A percentile compares a stretch with the other conserved stretches of the same genome.
Evolutionary conservation across 2,113 vertebrate genomes (phyloP).

Genomic region (Chloropsis hardwickii): DNA sequence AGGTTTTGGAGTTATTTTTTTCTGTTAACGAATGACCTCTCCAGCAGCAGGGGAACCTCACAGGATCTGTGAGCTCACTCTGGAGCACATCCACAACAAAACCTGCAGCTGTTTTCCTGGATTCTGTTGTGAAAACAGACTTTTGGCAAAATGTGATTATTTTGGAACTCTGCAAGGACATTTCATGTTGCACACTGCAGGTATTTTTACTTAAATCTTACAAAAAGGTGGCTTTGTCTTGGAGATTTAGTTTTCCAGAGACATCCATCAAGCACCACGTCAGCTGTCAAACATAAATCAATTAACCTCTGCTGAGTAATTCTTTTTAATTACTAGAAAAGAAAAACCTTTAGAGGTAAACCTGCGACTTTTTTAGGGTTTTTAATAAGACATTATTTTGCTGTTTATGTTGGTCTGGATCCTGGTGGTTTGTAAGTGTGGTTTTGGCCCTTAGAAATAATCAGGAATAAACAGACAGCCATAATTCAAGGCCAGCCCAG

Average conservation of each 20-base stretch:
- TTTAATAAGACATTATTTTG: not conserved
- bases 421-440: not conserved
- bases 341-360: not conserved
- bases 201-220: not conserved
- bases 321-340: not conserved
- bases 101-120: not conserved
- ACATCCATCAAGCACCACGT: not conserved
- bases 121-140: not conserved
- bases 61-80: not conserved
- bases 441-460: slow-evolving; percentile 43
- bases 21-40: not conserved
- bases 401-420: slow-evolving; percentile 17
- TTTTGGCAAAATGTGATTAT: not conserved
- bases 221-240: not conserved
- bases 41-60: not conserved
- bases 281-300: slow-evolving; percentile 17
- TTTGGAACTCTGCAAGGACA: not conserved
- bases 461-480: not conserved
- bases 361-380: not conserved
- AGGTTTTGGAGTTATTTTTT: not conserved
- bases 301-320: not conserved
- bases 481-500: not conserved
- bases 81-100: not conserved
- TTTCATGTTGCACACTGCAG: not conserved
- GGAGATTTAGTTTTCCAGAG: not conserved